phyloP scores from a whole-genome alignment of 2,797 vertebrate genomes.

The Bradypus variegatus region DNA sequence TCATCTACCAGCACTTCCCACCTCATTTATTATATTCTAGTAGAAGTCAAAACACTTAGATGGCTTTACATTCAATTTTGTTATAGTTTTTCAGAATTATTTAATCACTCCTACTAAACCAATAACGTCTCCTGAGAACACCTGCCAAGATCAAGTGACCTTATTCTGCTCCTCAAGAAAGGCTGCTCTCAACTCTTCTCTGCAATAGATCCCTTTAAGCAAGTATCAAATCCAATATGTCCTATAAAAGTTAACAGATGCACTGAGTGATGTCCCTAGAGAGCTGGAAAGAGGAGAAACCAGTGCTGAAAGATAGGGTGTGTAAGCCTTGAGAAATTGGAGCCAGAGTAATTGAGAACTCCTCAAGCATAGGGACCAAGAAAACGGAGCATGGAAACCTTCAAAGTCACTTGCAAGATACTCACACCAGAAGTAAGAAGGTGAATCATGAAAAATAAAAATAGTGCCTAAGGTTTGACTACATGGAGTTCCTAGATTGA shows the following conservation, averaged over 20 bases:
- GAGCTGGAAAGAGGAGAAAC: not conserved
- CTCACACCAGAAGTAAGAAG: not conserved
- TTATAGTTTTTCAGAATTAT: not conserved
- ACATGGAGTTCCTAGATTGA: not conserved
- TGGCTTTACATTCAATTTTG: slow-evolving; percentile 21
- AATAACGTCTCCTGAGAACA: not conserved
- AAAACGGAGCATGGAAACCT: not conserved
- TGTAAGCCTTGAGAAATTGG: not conserved
- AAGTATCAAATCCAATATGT: not conserved
- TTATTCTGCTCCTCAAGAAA: not conserved
- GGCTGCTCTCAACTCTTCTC: not conserved
- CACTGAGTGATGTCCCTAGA: not conserved
- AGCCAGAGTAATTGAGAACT: not conserved
- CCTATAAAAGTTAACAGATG: not conserved
- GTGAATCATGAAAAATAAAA: not conserved
- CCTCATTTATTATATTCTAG: not conserved
- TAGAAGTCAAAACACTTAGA: not conserved
- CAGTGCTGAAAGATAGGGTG: not conserved
- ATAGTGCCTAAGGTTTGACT: not conserved
- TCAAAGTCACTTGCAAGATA: not conserved
- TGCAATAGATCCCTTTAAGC: not conserved
- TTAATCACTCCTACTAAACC: not conserved
- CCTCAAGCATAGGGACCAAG: not conserved
- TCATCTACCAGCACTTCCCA: not conserved
- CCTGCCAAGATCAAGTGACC: not conserved